These are phyloP conservation scores for Pollimyrus isidori DNA, from an alignment of 2,113 vertebrate genomes.

Conservation along the genomic window DNA sequence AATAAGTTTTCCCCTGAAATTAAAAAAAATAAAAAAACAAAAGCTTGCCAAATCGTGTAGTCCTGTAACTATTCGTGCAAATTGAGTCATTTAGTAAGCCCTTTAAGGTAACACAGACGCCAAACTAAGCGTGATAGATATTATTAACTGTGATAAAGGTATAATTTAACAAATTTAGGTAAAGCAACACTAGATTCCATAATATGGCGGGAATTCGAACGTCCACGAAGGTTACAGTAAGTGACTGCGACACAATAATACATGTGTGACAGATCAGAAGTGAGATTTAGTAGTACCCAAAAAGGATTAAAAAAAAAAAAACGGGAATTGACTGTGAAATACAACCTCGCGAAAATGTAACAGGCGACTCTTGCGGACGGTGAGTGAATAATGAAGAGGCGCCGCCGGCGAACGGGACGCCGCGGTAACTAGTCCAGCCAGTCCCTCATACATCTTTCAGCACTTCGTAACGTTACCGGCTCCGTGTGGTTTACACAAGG, in stretches of 20 bases:
- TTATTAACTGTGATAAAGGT: not conserved
- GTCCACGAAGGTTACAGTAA: not conserved
- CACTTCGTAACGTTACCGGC: conserved; percentile 1
- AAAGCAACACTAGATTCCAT: not conserved
- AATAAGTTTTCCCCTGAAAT: not conserved
- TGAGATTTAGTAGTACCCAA: not conserved
- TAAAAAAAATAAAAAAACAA: not conserved
- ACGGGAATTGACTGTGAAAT: not conserved
- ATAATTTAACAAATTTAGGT: not conserved
- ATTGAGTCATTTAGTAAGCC: not conserved
- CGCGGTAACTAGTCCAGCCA: not conserved
- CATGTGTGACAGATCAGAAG: not conserved
- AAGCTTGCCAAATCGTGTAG: not conserved
- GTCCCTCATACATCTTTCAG: not conserved
- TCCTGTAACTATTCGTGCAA: not conserved
- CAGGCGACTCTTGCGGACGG: not conserved
- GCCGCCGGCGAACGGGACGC: not conserved
- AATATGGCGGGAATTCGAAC: not conserved
- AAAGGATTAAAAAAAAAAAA: not conserved
- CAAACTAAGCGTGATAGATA: not conserved
- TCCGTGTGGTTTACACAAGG: not conserved
- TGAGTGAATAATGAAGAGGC: not conserved
- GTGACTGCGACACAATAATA: not conserved
- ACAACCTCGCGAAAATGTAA: not conserved
- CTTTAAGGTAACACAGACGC: not conserved